Base-by-base conservation (phyloP, 2,113 vertebrate genomes). In the Siniperca chuatsi region DNA sequence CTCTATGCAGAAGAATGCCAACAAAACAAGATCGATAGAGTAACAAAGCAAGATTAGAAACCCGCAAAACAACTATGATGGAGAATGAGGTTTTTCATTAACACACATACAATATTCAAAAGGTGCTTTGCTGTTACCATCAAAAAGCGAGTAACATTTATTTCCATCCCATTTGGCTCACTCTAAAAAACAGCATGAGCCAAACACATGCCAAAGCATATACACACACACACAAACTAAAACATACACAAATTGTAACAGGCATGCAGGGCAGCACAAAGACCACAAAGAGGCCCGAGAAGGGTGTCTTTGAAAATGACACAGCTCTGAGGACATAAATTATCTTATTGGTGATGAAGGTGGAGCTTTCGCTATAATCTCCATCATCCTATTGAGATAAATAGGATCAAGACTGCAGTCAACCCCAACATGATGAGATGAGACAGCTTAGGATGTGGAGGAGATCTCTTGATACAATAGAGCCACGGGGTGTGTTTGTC, bases 341-440 rank as follows among this genome's bases (percentile, higher is more conserved):
- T 60, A 93, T 92, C 85, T 89, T 81, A 84, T 82, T 93, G 93
- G 80, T 71, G 86, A 91, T 79, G 86, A 74, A 92, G 93, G 92
- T 78, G 89, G 92, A 73, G 91, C 86, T 92, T 91, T 71, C 52
- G 69, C 74, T 82, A 77, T 94, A 95, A 95, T 94, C 93, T 91
- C 92, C 84, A 88, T 93, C 91, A 94, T 93, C 89, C 90, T 87
- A 90, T 94, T 93, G 93, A 93, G 85, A 94, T 80, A 92, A 91
- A 92, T 87, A 94, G 93, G 91, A 93, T 93, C 93, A 94, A 83
- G 90, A 76, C 90, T 88, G 86, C 86, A 88, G 83, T 84, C 87
- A 79, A 88, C 65, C 90, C 79, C 83, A 57, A 83, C 86, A 86
- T 79, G 89, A 92, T 90, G 86, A 90, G 89, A 92, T 93, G 89